These are phyloP conservation scores for Argopecten irradians DNA, from an alignment of 1,140 invertebrate genomes.

Conservation along the genomic window DNA sequence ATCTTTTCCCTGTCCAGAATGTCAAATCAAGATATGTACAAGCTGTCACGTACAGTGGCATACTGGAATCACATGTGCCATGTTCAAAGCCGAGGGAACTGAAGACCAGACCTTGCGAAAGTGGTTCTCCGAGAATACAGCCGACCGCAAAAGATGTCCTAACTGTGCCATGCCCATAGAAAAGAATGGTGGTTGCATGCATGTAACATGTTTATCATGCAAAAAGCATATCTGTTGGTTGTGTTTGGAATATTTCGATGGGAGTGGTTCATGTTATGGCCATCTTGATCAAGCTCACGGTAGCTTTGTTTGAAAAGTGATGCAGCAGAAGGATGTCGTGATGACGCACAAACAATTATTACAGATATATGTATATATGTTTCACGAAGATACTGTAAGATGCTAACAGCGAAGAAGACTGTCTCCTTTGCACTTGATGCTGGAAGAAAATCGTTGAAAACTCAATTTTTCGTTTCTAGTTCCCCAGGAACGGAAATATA, in stretches of 20 bases:
- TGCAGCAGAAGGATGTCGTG: too few species aligned
- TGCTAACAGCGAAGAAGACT: too few species aligned
- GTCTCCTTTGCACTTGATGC: too few species aligned
- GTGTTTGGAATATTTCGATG: not conserved
- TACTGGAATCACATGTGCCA: slow-evolving; percentile 62
- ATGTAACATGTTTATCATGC: not conserved
- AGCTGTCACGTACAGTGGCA: slow-evolving; percentile 62
- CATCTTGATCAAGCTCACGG: not conserved
- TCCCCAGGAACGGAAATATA: too few species aligned
- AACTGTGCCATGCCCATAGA: not conserved
- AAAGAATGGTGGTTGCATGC: not conserved
- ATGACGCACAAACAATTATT: too few species aligned
- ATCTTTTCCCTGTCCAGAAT: slow-evolving; percentile 59
- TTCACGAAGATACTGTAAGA: too few species aligned
- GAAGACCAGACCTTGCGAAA: not conserved
- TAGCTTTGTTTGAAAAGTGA: not conserved
- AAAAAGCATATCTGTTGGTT: not conserved
- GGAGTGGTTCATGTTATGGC: not conserved
- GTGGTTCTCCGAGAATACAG: not conserved
- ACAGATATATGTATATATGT: too few species aligned
- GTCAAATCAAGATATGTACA: slow-evolving; percentile 59
- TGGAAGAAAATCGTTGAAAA: too few species aligned
- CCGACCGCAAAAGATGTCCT: not conserved
- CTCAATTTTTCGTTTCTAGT: too few species aligned
- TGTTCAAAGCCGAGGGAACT: not conserved